Percentiles rank a stretch among this genome's conserved stretches.
These are phyloP conservation scores for Chrysaora quinquecirrha DNA, from an alignment of 30 jellyfish, hydroid and myxozoan genomes.

Conservation along the genomic window DNA sequence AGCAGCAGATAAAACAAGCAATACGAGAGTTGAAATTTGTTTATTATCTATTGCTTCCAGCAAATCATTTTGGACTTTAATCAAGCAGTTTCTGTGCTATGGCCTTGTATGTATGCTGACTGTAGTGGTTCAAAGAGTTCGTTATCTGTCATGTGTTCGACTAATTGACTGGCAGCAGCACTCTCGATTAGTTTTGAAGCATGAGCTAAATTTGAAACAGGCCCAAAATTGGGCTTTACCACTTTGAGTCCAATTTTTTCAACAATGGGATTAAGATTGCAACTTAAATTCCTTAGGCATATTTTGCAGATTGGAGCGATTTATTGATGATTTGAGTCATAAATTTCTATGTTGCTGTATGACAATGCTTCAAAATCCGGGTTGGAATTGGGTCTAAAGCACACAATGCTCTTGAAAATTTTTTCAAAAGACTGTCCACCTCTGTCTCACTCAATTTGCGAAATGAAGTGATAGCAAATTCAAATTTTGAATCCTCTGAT, in stretches of 20 bases:
- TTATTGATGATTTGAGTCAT: conserved; percentile 67
- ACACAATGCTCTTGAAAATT: conserved; percentile 27
- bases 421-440: conserved; percentile 55
- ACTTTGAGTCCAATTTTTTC: conserved; percentile 68
- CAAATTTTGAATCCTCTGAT: conserved; percentile 40
- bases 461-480: conserved; percentile 51
- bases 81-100: conserved; percentile 71
- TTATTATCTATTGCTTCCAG: conserved; percentile 63
- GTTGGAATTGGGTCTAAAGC: conserved; percentile 65
- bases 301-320: conserved; percentile 63
- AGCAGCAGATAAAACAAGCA: conserved; percentile 72
- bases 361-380: conserved; percentile 57
- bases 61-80: conserved; percentile 48
- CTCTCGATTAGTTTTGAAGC: conserved; percentile 63
- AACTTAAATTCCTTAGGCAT: conserved; percentile 64
- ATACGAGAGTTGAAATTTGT: conserved; percentile 54
- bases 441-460: conserved; percentile 59
- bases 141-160: conserved; percentile 54
- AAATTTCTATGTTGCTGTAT: conserved; percentile 52
- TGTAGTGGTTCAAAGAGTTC: conserved; percentile 68
- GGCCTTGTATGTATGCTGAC: conserved; percentile 58
- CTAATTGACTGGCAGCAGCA: conserved; percentile 59
- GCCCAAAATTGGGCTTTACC: conserved; percentile 60
- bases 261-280: conserved; percentile 65
- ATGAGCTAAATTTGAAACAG: conserved; percentile 59